Evolutionary conservation across 2,113 vertebrate species (phyloP).

Genomic region (Camelus dromedarius): DNA sequence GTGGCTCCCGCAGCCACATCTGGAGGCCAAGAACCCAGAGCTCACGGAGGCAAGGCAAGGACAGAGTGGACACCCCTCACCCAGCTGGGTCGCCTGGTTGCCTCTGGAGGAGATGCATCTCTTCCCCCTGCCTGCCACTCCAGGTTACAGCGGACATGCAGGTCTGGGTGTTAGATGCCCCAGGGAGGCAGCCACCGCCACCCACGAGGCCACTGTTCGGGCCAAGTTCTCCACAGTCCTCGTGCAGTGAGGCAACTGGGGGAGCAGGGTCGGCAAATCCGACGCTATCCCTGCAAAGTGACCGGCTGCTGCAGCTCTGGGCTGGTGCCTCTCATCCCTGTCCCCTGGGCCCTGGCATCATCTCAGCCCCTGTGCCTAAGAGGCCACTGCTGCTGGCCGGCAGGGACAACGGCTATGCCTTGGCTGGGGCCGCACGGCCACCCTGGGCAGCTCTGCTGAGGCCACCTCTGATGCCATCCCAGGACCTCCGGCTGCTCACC

Average conservation of each 20-base stretch:
- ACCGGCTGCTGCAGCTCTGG: fast-evolving
- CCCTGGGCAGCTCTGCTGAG: no score
- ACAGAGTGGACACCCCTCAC: not conserved
- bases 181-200: not conserved
- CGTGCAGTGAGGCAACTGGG: not conserved
- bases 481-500: not conserved
- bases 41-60: not conserved
- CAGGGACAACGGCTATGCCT: fast-evolving
- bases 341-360: not conserved
- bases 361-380: not conserved
- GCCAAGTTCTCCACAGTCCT: not conserved
- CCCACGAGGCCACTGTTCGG: not conserved
- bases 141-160: not conserved
- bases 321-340: fast-evolving
- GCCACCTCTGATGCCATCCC: not conserved
- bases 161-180: not conserved
- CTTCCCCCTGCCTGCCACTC: not conserved
- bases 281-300: not conserved
- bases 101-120: not conserved
- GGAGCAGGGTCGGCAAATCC: not conserved
- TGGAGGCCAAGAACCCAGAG: not conserved
- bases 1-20: not conserved
- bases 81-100: not conserved
- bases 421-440: fast-evolving
- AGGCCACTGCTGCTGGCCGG: not conserved